Base-by-base conservation (phyloP, 2,797 vertebrate species). In the Syndactyla subalaris region DNA sequence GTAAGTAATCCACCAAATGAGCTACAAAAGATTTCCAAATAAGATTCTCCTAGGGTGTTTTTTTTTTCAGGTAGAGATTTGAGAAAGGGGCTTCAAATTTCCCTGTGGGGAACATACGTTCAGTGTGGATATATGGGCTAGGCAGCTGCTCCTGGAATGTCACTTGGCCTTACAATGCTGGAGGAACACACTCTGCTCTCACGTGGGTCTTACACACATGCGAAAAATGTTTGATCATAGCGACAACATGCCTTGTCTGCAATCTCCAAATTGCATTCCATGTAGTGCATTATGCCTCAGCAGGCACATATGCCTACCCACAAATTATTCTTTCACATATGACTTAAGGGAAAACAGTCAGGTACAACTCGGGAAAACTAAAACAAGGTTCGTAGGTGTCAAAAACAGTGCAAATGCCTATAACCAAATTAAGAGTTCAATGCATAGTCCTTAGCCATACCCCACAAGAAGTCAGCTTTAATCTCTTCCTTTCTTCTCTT, bases 71-170 rank as follows among this genome's bases (percentile, higher is more conserved):
- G 39, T 59, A 73, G 66, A 73, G 78, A 76, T 85, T 22, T 88
- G 74, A 90, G 63, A 77, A 18, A 41, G 34, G 43, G 76, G 9
- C 29, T 73, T 86, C 46, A 72, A 0, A 4, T 93, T 93, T 73
- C 43, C 19, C 10, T 55, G n/a, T 38, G 26, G 66, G 70, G 32
- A 78, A 24, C 2, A 16, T 29, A 21, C 2, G 3, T 39, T 61
- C 19, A 55, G 9, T 0, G 0, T 54, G 66, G 58, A 54, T 1
- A 1, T 32, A 26, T 20, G 1, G 4, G 30, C 68, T 41, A 45
- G 16, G 49, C 58, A 92, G 82, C 58, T 1, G 1, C 76, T 77
- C 66, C 43, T 78, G 65, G 54, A 93, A 93, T 29, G 34, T 71
- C 7, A 2, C 57, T 76, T 92, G 83, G 85, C 65, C n/a, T 67